Conservation (phyloP, 2,113 vertebrate genomes). For the Protobothrops flavoviridis region DNA sequence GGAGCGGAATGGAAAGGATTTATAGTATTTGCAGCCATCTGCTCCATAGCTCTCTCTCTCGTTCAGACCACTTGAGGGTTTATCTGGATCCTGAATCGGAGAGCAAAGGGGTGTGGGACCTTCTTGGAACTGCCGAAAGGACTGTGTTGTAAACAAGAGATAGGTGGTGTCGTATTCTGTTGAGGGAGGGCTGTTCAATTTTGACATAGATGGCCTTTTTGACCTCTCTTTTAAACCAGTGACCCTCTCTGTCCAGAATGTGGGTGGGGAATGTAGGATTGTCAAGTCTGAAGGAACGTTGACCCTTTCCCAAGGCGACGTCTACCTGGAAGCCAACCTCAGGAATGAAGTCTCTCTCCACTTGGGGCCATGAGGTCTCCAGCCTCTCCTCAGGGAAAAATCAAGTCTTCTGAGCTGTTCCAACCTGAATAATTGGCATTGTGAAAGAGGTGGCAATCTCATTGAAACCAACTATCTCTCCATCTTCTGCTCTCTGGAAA, state of each 20-base stretch:
- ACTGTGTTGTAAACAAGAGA: not conserved
- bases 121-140: not conserved
- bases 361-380: not conserved
- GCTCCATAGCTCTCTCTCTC: not conserved
- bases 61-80: not conserved
- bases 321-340: not conserved
- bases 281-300: not conserved
- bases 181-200: not conserved
- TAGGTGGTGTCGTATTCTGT: not conserved
- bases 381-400: not conserved
- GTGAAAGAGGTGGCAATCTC: not conserved
- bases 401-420: not conserved
- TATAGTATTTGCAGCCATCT: not conserved
- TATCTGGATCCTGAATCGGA: not conserved
- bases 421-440: not conserved
- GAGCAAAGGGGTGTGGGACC: not conserved
- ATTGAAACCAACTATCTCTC: not conserved
- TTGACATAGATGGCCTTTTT: not conserved
- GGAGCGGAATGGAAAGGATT: not conserved
- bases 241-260: not conserved
- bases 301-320: rapidly evolving
- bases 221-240: not conserved
- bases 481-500: not conserved
- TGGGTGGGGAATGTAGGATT: not conserved
- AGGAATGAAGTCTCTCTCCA: not conserved